phyloP scores from a whole-genome alignment of 2,888 invertebrate genomes.

The Papilio elwesi region DNA sequence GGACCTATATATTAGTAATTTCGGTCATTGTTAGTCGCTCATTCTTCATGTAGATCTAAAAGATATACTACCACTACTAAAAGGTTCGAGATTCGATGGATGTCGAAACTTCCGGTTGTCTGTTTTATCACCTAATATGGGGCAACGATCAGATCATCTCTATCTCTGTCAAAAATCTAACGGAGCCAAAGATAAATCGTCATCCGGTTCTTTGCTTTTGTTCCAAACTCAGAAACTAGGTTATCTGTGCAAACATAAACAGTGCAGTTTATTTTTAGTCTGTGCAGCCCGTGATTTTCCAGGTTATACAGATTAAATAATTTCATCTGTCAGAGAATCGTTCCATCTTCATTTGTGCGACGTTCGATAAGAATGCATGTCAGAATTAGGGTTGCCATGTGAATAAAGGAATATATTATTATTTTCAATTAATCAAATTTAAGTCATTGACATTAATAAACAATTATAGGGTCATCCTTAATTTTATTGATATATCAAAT shows the following conservation, averaged over 20 bases:
- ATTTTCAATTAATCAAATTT: not conserved
- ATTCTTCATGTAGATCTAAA: no score
- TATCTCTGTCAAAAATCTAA: slow-evolving; percentile 14
- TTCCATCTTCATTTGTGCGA: slow-evolving; percentile 61
- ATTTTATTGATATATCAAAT: no score
- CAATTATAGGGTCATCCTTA: no score
- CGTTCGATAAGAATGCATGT: slow-evolving; percentile 25
- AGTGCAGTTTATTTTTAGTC: slow-evolving; percentile 34
- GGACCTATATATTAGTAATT: no score
- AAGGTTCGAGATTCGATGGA: not conserved
- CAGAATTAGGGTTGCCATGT: slow-evolving; percentile 10
- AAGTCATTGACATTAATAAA: no score
- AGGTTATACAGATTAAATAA: slow-evolving; percentile 35
- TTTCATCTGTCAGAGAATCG: slow-evolving; percentile 42
- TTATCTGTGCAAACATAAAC: slow-evolving; percentile 33
- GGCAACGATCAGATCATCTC: not conserved
- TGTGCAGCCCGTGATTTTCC: slow-evolving; percentile 28
- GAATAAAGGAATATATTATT: not conserved
- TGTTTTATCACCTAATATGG: not conserved
- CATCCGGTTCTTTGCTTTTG: slow-evolving; percentile 12
- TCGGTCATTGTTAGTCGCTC: no score
- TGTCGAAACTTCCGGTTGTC: slow-evolving; percentile 3
- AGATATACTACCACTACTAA: no score
- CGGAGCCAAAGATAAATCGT: slow-evolving; percentile 7
- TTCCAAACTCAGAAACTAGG: slow-evolving; percentile 26